Base-by-base conservation (phyloP, 1,140 invertebrate genomes). In the Bombus superbus region DNA sequence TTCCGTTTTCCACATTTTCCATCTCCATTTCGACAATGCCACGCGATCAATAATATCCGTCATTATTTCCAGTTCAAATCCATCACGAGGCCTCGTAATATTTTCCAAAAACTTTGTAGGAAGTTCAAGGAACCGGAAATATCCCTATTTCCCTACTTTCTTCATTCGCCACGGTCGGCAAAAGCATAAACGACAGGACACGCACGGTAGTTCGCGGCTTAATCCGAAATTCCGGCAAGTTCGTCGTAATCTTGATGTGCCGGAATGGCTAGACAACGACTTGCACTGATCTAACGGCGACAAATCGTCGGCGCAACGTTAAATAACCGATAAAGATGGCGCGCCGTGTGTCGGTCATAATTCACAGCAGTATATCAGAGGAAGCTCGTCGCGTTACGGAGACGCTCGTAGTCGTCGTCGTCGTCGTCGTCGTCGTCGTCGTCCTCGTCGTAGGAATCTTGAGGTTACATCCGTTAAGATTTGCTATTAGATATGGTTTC, bases 281-380 rank as follows among this genome's bases (percentile, higher is more conserved):
- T 81, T 62, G 77, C 76, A 42, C 53, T 38, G 80, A 83, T 80
- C 42, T 22, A 3, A 1, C n/a, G 77, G 40, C 71, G 68, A 90
- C 87, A 90, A 90, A 90, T 90, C 83, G 66, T 44, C 74, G 71
- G 32, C 42, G 82, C 81, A 73, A 81, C 68, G 64, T 77, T 89
- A 91, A 91, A 91, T 89, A 91, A 89, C 82, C 76, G 90, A 91
- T 91, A 91, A 89, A 91, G 89, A 86, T 91, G 85, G 87, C 74
- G 71, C 87, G 53, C 53, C 69, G 77, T 75, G 84, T 86, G 76
- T 68, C 64, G 66, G 66, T 57, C 66, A 79, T 88, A 88, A 88
- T 44, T 88, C 84, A 83, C 44, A 35, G 15, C 15, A 82, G 78
- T 74, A 74, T 83, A 73, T 82, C 79, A 69, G 77, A 66, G 62